A percentile compares a stretch with the other conserved stretches of the same genome.
These are phyloP conservation scores for Parnassius apollo DNA, from an alignment of 2,888 invertebrate species.

Conservation along the genomic window DNA sequence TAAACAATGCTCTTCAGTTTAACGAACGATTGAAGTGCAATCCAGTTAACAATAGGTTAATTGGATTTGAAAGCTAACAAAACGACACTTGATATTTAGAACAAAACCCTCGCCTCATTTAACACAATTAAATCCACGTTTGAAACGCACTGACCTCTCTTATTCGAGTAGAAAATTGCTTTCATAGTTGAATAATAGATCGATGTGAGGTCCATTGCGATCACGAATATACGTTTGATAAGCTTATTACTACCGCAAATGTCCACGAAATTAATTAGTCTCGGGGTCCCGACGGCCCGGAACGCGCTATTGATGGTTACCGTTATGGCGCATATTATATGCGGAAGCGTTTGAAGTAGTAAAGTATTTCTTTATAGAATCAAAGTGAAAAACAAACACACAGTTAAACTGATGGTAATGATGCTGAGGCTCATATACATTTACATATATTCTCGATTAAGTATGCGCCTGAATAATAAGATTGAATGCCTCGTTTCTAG, in stretches of 20 bases:
- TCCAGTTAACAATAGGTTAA: conserved; percentile 20
- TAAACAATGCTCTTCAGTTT: conserved; percentile 11
- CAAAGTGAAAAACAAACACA: too few relatives aligned
- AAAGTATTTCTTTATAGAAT: neutral
- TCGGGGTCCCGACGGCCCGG: conserved; percentile 53
- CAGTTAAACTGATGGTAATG: too few relatives aligned
- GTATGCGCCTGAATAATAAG: too few relatives aligned
- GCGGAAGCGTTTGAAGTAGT: conserved; percentile 11
- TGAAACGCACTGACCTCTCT: conserved; percentile 33
- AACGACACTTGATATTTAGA: conserved; percentile 17
- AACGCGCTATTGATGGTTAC: conserved; percentile 49
- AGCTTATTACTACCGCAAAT: conserved; percentile 69
- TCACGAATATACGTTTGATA: conserved; percentile 70
- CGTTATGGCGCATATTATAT: conserved; percentile 16
- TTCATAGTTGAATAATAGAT: conserved; percentile 48
- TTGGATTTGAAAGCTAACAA: conserved; percentile 25
- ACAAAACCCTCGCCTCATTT: neutral
- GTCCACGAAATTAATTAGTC: conserved; percentile 73
- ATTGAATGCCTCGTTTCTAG: too few relatives aligned
- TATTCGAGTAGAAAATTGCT: conserved; percentile 46
- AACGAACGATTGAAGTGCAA: conserved; percentile 12
- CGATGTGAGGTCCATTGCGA: conserved; percentile 39
- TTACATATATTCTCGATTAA: too few relatives aligned
- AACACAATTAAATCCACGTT: conserved; percentile 17
- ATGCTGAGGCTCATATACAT: too few relatives aligned